Percentiles rank a stretch among this genome's conserved stretches.
Conservation (phyloP, 2,888 invertebrate species). For the Meiosimyza platycephala region DNA sequence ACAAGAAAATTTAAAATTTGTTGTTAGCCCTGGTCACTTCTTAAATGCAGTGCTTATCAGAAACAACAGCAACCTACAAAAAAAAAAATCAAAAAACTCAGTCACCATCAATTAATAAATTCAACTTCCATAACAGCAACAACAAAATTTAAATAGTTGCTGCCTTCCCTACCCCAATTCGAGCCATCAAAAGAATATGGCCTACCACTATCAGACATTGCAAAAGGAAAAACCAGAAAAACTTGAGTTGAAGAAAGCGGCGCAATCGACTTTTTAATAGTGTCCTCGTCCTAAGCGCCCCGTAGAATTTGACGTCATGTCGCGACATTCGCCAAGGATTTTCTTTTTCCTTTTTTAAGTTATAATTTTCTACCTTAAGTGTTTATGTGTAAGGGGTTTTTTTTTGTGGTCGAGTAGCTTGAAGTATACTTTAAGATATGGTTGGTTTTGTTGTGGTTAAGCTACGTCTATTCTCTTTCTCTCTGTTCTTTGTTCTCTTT, state of each 20-base stretch:
- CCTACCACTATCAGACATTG: neutral
- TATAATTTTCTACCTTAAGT: neutral
- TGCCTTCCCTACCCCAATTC: neutral
- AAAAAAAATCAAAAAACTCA: neutral
- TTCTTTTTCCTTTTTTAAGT: constrained; percentile 39
- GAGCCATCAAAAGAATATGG: neutral
- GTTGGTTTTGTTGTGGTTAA: constrained; percentile 28
- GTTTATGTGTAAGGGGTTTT: constrained; percentile 8
- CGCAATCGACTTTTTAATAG: constrained; percentile 17
- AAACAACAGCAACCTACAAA: too few relatives aligned
- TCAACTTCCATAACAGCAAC: constrained; percentile 16
- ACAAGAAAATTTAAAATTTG: too few relatives aligned
- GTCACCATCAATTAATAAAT: constrained; percentile 31
- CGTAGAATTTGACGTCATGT: constrained; percentile 41
- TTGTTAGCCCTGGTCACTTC: too few relatives aligned
- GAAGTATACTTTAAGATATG: neutral
- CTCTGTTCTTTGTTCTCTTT: too few relatives aligned
- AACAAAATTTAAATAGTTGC: neutral
- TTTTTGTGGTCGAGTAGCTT: constrained; percentile 39
- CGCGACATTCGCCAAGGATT: constrained; percentile 62
- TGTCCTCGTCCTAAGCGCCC: constrained; percentile 21
- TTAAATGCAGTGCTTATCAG: too few relatives aligned
- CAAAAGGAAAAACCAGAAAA: constrained; percentile 20
- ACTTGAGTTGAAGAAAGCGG: neutral
- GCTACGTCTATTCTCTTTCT: neutral